These are phyloP conservation scores for Meiosimyza decipiens DNA, from an alignment of 2,888 invertebrate species.

Conservation along the genomic window DNA sequence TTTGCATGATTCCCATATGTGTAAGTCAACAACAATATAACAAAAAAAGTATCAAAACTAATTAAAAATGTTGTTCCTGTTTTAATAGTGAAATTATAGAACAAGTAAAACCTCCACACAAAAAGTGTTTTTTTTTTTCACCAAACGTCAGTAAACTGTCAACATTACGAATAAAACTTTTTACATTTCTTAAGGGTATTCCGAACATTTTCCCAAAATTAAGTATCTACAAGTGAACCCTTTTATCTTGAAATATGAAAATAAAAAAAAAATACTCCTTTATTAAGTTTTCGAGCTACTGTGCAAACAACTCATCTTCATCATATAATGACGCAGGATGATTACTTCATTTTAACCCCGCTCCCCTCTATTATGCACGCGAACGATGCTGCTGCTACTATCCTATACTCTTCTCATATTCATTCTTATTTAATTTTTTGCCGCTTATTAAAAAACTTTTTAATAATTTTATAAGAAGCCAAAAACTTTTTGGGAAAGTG, in stretches of 20 bases:
- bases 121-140: no score
- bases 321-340: conserved; percentile 2
- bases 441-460: conserved; percentile 61
- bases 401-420: not conserved
- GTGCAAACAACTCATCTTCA: conserved; percentile 26
- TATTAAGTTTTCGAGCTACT: conserved; percentile 16
- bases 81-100: no score
- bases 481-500: conserved; percentile 42
- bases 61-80: no score
- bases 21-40: not conserved
- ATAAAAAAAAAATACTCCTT: conserved; percentile 4
- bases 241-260: conserved; percentile 2
- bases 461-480: conserved; percentile 49
- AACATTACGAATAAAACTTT: no score
- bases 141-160: no score
- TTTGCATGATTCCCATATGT: not conserved
- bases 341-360: conserved; percentile 6
- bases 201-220: not conserved
- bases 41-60: no score
- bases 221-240: not conserved
- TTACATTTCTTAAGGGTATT: no score
- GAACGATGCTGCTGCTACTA: not conserved
- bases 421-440: conserved; percentile 23
- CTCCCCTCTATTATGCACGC: not conserved
- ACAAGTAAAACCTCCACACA: no score